Base-by-base conservation (phyloP, 1,140 invertebrate species). In the Atopsyche davidsoni region DNA sequence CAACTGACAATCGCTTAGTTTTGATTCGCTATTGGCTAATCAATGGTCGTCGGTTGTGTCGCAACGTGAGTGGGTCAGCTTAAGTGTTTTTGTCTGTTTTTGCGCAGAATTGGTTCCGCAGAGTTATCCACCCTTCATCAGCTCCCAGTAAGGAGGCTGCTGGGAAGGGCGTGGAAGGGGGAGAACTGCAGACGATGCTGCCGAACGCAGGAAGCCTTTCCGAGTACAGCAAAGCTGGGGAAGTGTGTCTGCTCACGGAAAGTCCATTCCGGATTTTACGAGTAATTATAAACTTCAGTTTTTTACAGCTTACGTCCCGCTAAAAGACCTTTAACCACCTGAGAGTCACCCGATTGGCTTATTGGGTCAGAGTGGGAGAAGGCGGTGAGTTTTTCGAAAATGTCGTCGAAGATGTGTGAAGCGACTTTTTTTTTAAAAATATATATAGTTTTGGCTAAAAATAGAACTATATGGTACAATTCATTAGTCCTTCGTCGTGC, bases 201-300 rank as follows among this genome's bases (percentile, higher is more conserved):
- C 64, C 70, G 4, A 46, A 42, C 24, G 56, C 16, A 10, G 35
- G 19, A 4, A 42, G 35, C n/a, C 31, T 11, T n/a, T 16, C 39
- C 13, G 60, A 65, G 32, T 32, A 51, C 47, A 47, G 48, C 14
- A 57, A 57, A 18, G 64, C 64, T 28, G 57, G 65, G 53, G 57
- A 71, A 62, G 64, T 82, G 11, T 83, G 81, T 62, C 65, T 80
- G 1, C 73, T 84, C 59, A 72, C 71, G 36, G 78, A 83, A 53
- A 82, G 79, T 59, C 81, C 81, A 13, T 83, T 71, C 60, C 66
- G 81, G 42, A 83, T 84, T 60, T 65, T 83, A 36, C 73, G 80
- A 73, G 42, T 59, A 44, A 28, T n/a, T 19, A 16, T 41, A 16
- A 32, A 49, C 36, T 35, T 31, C 11, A 48, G 39, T 21, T 18